Percentiles rank a stretch among this genome's conserved stretches.
Evolutionary conservation across 2,888 invertebrate genomes (phyloP).

Genomic region (Ommatoiulus sabulosus): DNA sequence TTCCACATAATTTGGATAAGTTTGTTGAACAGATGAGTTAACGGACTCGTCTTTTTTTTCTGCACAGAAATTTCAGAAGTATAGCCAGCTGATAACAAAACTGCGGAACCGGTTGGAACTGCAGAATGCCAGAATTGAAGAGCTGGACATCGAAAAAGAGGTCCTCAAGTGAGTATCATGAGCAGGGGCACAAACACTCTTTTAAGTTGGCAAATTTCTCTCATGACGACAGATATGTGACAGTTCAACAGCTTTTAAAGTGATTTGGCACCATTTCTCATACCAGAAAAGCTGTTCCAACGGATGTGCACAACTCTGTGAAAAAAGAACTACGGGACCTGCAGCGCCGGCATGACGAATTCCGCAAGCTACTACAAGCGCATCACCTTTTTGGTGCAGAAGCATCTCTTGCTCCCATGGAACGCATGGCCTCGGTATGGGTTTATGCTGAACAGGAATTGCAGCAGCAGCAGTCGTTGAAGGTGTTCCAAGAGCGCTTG

Average conservation of each 20-base stretch:
- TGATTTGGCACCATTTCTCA: too few relatives aligned
- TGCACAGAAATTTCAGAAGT: not conserved
- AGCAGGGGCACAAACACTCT: too few relatives aligned
- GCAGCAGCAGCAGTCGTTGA: not conserved
- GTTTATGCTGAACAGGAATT: not conserved
- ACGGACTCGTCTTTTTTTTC: not conserved
- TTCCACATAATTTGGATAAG: too few relatives aligned
- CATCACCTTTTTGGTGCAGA: constrained; percentile 26
- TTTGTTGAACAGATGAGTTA: too few relatives aligned
- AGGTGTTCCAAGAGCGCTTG: not conserved
- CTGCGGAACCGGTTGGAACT: not conserved
- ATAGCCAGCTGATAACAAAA: not conserved
- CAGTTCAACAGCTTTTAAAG: too few relatives aligned
- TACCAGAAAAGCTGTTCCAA: not conserved
- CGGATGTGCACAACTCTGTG: not conserved
- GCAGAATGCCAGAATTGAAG: not conserved
- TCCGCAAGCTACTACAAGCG: not conserved
- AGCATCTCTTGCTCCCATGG: not conserved
- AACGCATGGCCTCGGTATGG: not conserved
- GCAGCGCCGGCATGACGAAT: not conserved
- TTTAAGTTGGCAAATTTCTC: too few relatives aligned
- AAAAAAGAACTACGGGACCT: not conserved
- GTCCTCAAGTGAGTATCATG: not conserved
- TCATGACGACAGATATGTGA: too few relatives aligned
- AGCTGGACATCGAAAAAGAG: not conserved